phyloP scores from a whole-genome alignment of 2,888 invertebrate species.

The Tetanocera ferruginea region DNA sequence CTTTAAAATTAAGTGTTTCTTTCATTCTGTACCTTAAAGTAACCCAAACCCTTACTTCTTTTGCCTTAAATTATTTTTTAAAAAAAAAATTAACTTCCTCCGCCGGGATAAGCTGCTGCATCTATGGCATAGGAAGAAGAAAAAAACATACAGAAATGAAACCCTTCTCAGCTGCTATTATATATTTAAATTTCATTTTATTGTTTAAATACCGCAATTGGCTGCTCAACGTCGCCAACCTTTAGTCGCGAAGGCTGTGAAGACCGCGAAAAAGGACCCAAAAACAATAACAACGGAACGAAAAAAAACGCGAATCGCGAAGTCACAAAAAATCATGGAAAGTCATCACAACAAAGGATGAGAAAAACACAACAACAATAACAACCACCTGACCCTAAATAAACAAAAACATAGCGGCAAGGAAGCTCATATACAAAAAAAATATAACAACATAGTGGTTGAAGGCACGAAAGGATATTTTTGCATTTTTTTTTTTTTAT shows the following conservation, averaged over 20 bases:
- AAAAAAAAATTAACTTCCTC: neutral
- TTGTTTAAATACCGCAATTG: slow-evolving; percentile 52
- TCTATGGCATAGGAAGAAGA: neutral
- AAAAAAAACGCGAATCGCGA: slow-evolving; percentile 21
- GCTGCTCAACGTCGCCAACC: slow-evolving; percentile 37
- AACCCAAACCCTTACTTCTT: slow-evolving; percentile 23
- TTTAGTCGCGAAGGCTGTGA: neutral
- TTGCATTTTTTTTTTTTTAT: slow-evolving; percentile 56
- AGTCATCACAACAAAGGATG: slow-evolving; percentile 12
- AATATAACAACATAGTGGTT: neutral
- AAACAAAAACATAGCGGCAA: slow-evolving; percentile 52
- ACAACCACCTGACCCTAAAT: slow-evolving; percentile 66
- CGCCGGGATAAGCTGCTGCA: neutral
- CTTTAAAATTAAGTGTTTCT: slow-evolving; percentile 7
- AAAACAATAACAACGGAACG: slow-evolving; percentile 2
- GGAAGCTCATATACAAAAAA: slow-evolving; percentile 35
- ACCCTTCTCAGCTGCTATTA: slow-evolving; percentile 34
- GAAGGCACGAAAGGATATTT: slow-evolving; percentile 14
- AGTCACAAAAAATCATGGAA: slow-evolving; percentile 23
- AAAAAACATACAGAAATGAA: slow-evolving; percentile 25
- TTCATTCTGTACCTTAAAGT: slow-evolving; percentile 14
- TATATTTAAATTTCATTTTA: slow-evolving; percentile 54
- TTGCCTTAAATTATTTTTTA: neutral
- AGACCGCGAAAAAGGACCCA: slow-evolving; percentile 60
- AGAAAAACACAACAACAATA: neutral